Percentiles rank a stretch among this genome's conserved stretches.
Conservation (phyloP, 2,797 vertebrate genomes). For the Scolopax bukidnonensis region DNA sequence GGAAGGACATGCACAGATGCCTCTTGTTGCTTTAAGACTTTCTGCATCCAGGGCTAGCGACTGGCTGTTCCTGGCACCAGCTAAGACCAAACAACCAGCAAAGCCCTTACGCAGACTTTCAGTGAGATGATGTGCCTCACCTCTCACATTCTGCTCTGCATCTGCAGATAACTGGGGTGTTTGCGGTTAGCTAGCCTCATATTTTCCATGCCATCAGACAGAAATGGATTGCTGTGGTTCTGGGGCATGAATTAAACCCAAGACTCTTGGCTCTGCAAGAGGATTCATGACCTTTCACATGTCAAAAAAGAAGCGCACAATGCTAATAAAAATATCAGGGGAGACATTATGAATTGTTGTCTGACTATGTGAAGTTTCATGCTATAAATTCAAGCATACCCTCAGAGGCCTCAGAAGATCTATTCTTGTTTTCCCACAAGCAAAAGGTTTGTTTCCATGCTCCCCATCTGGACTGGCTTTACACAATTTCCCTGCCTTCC, state of each 20-base stretch:
- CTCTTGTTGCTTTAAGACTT: neutral
- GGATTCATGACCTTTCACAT: slow-evolving; percentile 37
- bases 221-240: slow-evolving; percentile 31
- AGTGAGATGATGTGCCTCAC: neutral
- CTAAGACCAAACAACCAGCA: neutral
- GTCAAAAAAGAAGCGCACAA: neutral
- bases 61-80: neutral
- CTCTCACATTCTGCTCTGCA: neutral
- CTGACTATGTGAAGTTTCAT: neutral
- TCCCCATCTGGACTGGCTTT: neutral
- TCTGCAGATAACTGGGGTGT: slow-evolving; percentile 14
- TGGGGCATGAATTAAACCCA: slow-evolving; percentile 16
- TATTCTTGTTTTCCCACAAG: neutral
- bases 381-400: neutral
- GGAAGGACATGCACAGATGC: neutral
- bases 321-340: neutral
- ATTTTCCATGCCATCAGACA: slow-evolving; percentile 22
- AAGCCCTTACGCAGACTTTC: neutral
- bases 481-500: neutral
- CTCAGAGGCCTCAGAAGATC: neutral
- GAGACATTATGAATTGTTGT: slow-evolving; percentile 13
- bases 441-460: neutral
- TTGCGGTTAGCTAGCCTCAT: slow-evolving; percentile 24
- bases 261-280: slow-evolving; percentile 14
- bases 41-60: neutral